Base-by-base conservation (phyloP, 1,140 invertebrate species). In the Hycleus phaleratus region DNA sequence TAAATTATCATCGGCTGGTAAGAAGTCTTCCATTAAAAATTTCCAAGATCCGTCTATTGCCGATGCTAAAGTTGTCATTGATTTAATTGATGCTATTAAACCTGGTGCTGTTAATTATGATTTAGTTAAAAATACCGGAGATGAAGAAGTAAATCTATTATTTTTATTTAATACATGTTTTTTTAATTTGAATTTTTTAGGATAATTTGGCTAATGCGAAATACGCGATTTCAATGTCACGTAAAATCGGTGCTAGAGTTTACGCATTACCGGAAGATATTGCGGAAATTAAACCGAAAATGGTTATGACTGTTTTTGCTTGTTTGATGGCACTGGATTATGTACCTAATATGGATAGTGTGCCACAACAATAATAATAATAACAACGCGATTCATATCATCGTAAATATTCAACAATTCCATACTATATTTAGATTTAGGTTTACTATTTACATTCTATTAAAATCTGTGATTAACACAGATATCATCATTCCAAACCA, bases 231-330 rank as follows among this genome's bases (percentile, higher is more conserved):
- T 97, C 94, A 1, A 93, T 97, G 85, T 95, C 95, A 1, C 82
- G 97, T 49, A 98, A 97, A 75, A 93, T 93, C 68, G 97, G 97
- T 43, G 96, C 96, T 46, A 83, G 93, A 46, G 94, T 99, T 10
- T 99, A 98, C 74, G 97, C 97, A 25, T 77, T 99, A 55, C 96
- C 97, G n/a, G 97, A 99, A 78, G 97, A 99, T 76, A 98, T 99
- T 67, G 90, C 93, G 3, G 95, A 99, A 79, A 86, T 96, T 1
- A 98, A 98, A 74, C 91, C 86, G 26, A 99, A 98, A 78, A 97
- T 99, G 95, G 90, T 99, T 24, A 95, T 99, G 94, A 99, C 97
- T 4, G 90, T 98, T 46, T 99, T 98, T 79, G 95, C 97, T 25
- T 98, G 95, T 74, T 81, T 99, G 58, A 98, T 99, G 96, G 92